Base-by-base conservation (phyloP, 2,113 vertebrate species). In the Dolichallabes microphthalmus region DNA sequence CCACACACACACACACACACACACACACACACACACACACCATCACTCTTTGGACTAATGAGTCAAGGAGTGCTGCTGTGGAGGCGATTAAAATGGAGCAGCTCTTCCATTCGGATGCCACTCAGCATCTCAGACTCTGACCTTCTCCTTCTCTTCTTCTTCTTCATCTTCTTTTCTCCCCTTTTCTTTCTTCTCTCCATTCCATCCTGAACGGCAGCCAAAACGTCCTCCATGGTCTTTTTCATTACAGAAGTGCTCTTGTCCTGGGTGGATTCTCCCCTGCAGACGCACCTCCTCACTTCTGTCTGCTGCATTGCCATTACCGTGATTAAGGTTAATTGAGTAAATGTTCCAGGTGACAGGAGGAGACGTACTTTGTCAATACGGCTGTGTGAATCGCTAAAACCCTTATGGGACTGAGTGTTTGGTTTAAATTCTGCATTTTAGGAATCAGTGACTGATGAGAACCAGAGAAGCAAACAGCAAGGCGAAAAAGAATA, bases 271-370 rank as follows among this genome's bases (percentile, higher is more conserved):
- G 39, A 84, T 2, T 58, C 73, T 80, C 84, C 55, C 57, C 84
- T 52, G 53, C 55, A 50, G 53, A 52, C 87, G 39, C 52, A 20
- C 77, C 77, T 73, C 53, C 45, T 80, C 80, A 58, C 83, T 66
- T 80, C 75, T 86, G 84, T 88, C 84, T 10, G 30, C 80, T 20
- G 64, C 66, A 63, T 20, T 79, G 74, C 87, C 87, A 88, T 88
- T 88, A 88, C 50, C 2, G 61, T 83, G 87, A 88, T 85, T 88
- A 84, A 88, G 74, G 84, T 88, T 88, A 86, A 88, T 86, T 88
- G 80, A 14, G 75, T 63, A 83, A 80, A 88, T 58, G 77, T 85
- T 88, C 83, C 80, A 80, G 84, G 64, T 83, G 84, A 71, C 45
- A 61, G 55, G 0, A 25, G 35, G 58, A 32, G 78, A 53, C 6